These are phyloP conservation scores for Bovichtus diacanthus DNA, from an alignment of 2,797 vertebrate species.

Conservation along the genomic window DNA sequence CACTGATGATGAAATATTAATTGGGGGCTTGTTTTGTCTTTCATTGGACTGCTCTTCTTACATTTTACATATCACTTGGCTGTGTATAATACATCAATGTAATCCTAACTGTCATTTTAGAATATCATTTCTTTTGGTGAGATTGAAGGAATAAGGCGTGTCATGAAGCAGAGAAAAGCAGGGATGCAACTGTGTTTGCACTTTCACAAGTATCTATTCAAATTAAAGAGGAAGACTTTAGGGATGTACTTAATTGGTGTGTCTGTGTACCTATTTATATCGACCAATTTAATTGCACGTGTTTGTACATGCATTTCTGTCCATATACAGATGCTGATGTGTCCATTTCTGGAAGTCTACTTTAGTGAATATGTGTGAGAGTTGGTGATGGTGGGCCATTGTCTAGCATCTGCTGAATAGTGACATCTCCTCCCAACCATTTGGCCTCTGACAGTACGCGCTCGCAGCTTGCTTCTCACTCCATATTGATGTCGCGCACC, in stretches of 20 bases:
- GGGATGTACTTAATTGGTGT: constrained; percentile 17
- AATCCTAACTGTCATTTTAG: neutral
- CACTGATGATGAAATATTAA: constrained; percentile 92
- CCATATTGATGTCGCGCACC: constrained; percentile 84
- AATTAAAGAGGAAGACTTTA: constrained; percentile 30
- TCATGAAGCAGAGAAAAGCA: neutral
- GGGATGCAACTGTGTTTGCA: constrained; percentile 16
- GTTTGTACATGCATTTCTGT: constrained; percentile 13
- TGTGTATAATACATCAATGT: constrained; percentile 4
- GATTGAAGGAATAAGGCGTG: neutral
- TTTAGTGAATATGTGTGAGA: constrained; percentile 39
- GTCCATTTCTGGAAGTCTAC: constrained; percentile 39
- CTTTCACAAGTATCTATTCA: constrained; percentile 14
- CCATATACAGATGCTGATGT: constrained; percentile 4
- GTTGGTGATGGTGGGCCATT: constrained; percentile 48
- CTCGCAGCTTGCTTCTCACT: constrained; percentile 84
- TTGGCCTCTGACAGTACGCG: constrained; percentile 81
- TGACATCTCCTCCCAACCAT: constrained; percentile 79
- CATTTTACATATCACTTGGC: neutral
- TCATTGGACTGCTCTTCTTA: neutral
- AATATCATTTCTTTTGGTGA: constrained; percentile 2
- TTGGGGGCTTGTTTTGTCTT: constrained; percentile 60
- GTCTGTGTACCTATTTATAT: constrained; percentile 17
- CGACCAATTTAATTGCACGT: constrained; percentile 4
- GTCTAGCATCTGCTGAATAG: constrained; percentile 72